Base-by-base conservation (phyloP, 2,888 invertebrate species). In the Allolobophora icterica region DNA sequence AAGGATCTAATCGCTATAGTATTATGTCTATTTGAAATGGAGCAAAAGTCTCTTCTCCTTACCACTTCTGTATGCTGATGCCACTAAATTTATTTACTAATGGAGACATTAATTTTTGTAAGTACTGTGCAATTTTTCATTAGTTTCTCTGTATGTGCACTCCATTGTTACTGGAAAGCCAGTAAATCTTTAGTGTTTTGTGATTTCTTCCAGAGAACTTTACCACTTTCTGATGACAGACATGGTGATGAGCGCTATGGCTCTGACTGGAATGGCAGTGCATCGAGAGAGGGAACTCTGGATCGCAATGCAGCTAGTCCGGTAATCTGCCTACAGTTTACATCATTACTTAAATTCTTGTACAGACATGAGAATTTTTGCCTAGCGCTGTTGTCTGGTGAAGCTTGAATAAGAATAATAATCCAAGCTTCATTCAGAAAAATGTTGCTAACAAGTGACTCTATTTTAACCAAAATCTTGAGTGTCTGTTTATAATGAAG, bases 251-350 rank as follows among this genome's bases (percentile, higher is more conserved):
- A 87, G 34, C 35, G 24, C 87, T 87, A 87, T 87, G 87, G 38
- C 38, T 33, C 87, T 35, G 38, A 87, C 87, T 87, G 87, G 87
- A 38, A 87, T 87, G 87, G 87, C 35, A 87, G 87, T 19, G n/a
- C 19, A 6, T 87, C 87, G 8, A 30, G 38, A 34, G 87, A 87
- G 15, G 87, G 87, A 38, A 87, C 87, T 87, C 87, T 87, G 34
- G 87, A 87, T 87, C 87, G n/a, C 87, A 87, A 33, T 34, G 87
- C 87, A 71, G 71, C 71, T 71, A 71, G 71, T n/a, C n/a, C 71
- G 71, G 71, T 71, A 71, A 21, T n/a, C 71, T 71, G 71, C 71
- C 30, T 71, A n/a, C 71, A n/a, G 52, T 52, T 52, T 21, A 52
- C 11, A 21, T n/a, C 30, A 71, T 71, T 71, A n/a, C 71, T 71